Base-by-base conservation (phyloP, 2,888 invertebrate species). In the Zygaena filipendulae region DNA sequence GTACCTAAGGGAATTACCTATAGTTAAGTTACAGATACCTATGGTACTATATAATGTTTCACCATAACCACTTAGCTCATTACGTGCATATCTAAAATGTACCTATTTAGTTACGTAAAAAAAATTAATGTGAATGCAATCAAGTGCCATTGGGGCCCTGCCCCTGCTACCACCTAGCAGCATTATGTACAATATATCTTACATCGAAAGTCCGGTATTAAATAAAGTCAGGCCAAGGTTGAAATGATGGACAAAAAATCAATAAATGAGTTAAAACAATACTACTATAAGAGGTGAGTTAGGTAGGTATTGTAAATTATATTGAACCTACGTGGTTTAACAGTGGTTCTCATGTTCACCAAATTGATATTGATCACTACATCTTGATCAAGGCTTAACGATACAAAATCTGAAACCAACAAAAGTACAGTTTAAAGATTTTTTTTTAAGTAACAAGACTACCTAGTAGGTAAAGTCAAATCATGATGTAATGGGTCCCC, bases 321-420 rank as follows among this genome's bases (percentile, higher is more conserved):
- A 4, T 3, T 8, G 11, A 22, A 29, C 34, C 42, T 50, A 71
- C 74, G 72, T 33, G 74, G 74, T 14, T 54, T 70, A 9, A 72
- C 72, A 16, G 48, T 43, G 2, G 74, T 52, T 33, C 39, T 50
- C 29, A 62, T 42, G 33, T 66, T 53, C 3, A 74, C 42, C 19
- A 54, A 58, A 39, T 74, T 74, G 7, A 75, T 62, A 29, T 61
- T 60, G 23, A 75, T 52, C 16, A 64, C 50, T 4, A 70, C 75
- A 40, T 72, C 50, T 45, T 75, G 74, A 33, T 67, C 66, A 11
- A 75, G 45, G 28, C 59, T 53, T 11, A 38, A 42, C 10, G 71
- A 68, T 16, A 47, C 41, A 37, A 64, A 68, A 45, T 53, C 74
- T 74, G 59, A 23, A 66, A 67, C 23, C 42, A 40, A 27, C 31